Evolutionary conservation across 2,888 invertebrate genomes (phyloP).

Genomic region (Lumbricus terrestris): DNA sequence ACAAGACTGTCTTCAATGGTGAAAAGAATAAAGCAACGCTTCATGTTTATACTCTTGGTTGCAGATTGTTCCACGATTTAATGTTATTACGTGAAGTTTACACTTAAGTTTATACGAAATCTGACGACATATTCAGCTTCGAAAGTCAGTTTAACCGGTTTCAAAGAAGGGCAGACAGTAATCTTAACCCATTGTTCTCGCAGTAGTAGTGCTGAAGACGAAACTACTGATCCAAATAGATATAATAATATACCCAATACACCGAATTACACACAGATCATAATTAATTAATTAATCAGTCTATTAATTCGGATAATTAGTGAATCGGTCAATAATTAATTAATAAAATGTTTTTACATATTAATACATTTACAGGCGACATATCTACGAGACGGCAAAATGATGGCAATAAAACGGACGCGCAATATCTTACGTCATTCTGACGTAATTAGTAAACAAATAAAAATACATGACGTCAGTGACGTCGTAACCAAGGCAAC

Average conservation of each 20-base stretch:
- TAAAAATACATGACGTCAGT: neutral
- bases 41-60: too few species aligned
- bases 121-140: neutral
- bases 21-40: too few species aligned
- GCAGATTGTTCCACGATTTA: neutral
- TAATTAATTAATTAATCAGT: neutral
- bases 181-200: neutral
- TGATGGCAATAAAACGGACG: neutral
- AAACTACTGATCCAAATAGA: neutral
- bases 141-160: neutral
- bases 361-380: neutral
- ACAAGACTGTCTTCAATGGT: too few species aligned
- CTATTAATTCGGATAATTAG: too few species aligned
- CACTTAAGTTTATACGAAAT: neutral
- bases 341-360: neutral
- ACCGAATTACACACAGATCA: neutral
- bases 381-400: neutral
- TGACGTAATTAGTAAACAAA: neutral
- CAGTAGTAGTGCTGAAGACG: neutral
- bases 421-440: neutral
- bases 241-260: neutral
- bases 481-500: neutral
- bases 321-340: neutral
- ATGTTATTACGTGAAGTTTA: neutral
- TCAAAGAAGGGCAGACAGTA: neutral